Evolutionary conservation across 2,113 vertebrate species (phyloP), one percentile per base, ranked within the genome.

Genomic region (Muscicapa adusta): DNA sequence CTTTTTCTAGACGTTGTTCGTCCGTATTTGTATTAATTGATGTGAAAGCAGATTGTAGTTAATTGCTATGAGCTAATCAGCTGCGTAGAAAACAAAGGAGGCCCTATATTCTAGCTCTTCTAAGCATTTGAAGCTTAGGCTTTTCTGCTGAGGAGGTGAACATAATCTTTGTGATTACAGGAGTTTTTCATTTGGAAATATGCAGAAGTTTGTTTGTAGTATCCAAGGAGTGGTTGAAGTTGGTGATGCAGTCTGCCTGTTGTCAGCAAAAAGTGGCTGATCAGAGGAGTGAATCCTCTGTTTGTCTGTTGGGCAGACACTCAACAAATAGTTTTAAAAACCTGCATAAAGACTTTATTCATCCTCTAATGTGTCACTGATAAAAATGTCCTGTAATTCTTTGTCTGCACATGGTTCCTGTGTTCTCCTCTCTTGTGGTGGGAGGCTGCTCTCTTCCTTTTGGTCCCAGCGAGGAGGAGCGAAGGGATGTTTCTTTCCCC

Each of bases 391-490:
- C 56, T 47, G 56, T 29, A 51, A 13, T 57, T 48, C 29, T 18
- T 47, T 14, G 25, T 63, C 42, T 31, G 26, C 47, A 28, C 0
- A 0, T 71, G 51, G 33, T 83, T 72, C 71, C 75, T 33, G 24
- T 18, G 31, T 0, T 3, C 28, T 82, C 9, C 14, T n/a, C 51
- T 58, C 53, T 63, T 24, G 36, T 0, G 4, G 15, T 4, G 1
- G 20, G 75, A 65, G 36, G 12, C 40, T 33, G 17, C 61, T 54
- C 17, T 61, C 60, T 51, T 43, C 5, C 1, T 47, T 60, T 29
- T 14, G 43, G 13, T 53, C 34, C n/a, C 25, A 4, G 0, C 16
- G 1, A 61, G 62, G 11, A 72, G 81, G 56, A 74, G 51, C 0
- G 1, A 81, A 77, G 42, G 12, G 40, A 4, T 12, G 18, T 81